Conservation (phyloP, 2,113 vertebrate genomes). For the Lepisosteus oculatus region DNA sequence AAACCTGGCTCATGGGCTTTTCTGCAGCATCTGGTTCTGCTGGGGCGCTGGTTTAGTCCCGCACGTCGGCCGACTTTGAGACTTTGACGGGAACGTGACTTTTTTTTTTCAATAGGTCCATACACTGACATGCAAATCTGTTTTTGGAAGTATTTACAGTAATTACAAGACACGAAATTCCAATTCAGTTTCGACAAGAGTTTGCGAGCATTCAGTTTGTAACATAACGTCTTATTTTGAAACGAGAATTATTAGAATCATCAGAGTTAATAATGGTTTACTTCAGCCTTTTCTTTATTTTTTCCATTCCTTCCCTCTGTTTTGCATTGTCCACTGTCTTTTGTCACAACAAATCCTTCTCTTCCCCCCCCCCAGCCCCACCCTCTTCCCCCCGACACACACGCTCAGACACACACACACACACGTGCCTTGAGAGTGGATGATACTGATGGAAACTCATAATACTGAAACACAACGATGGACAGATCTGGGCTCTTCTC, state of each 20-base stretch:
- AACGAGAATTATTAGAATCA: conserved; percentile 48
- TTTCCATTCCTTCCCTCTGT: neutral
- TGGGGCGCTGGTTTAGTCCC: too few relatives aligned
- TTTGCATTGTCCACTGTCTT: neutral
- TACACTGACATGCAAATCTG: conserved; percentile 79
- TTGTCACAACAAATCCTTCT: neutral
- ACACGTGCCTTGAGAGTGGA: too few relatives aligned
- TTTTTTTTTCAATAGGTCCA: conserved; percentile 65
- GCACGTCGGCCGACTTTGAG: too few relatives aligned
- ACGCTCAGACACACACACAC: too few relatives aligned
- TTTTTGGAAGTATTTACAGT: conserved; percentile 72
- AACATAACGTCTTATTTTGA: conserved; percentile 52
- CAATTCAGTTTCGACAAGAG: conserved; percentile 69
- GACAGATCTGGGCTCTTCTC: too few relatives aligned
- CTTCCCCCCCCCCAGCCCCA: neutral
- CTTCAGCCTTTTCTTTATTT: conserved; percentile 21
- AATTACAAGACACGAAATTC: conserved; percentile 76
- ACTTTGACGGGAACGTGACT: too few relatives aligned
- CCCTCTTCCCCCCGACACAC: too few relatives aligned
- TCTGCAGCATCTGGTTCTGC: too few relatives aligned
- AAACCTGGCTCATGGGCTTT: too few relatives aligned
- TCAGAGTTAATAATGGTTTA: conserved; percentile 50
- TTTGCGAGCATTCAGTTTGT: conserved; percentile 62
- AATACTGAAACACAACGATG: too few relatives aligned
- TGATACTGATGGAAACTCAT: neutral